Percentiles rank a stretch among this genome's conserved stretches.
Evolutionary conservation across 2,113 vertebrate species (phyloP).

Genomic region (Ciconia maguari): DNA sequence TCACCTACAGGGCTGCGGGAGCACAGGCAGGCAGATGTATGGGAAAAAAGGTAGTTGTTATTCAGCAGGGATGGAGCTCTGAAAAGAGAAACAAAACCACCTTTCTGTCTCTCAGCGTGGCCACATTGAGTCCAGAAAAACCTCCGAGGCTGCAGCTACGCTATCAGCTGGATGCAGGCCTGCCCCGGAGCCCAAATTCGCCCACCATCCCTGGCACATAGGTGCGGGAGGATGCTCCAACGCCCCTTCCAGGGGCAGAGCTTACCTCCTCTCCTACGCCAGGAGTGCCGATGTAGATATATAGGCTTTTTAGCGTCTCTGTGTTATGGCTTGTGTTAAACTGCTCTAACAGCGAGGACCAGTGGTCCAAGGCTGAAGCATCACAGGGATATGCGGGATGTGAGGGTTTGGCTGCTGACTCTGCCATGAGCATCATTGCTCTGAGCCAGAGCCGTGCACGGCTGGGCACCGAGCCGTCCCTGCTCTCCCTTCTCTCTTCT

Average conservation of each 20-base stretch:
- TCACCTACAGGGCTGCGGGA: slow-evolving; percentile 47
- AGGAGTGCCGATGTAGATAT: neutral
- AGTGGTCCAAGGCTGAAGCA: neutral
- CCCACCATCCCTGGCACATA: fast-evolving
- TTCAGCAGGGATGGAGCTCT: neutral
- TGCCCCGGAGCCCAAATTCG: fast-evolving
- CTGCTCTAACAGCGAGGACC: neutral
- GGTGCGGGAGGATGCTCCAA: neutral
- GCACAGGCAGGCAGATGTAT: neutral
- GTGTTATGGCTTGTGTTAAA: neutral
- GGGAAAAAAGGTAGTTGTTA: neutral
- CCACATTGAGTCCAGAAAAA: fast-evolving
- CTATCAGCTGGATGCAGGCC: neutral
- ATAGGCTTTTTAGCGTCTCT: neutral
- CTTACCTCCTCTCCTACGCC: fast-evolving
- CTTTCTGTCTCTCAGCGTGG: neutral
- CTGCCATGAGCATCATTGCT: neutral
- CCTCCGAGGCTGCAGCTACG: neutral
- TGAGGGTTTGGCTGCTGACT: neutral
- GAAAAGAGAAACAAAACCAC: slow-evolving; percentile 29
- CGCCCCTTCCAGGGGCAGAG: fast-evolving
- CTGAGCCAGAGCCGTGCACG: fast-evolving
- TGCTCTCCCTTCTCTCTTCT: neutral
- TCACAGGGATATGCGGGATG: fast-evolving
- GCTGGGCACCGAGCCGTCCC: neutral